phyloP scores from a whole-genome alignment of 2,113 vertebrate genomes.

The Oxygymnocypris stewartii region DNA sequence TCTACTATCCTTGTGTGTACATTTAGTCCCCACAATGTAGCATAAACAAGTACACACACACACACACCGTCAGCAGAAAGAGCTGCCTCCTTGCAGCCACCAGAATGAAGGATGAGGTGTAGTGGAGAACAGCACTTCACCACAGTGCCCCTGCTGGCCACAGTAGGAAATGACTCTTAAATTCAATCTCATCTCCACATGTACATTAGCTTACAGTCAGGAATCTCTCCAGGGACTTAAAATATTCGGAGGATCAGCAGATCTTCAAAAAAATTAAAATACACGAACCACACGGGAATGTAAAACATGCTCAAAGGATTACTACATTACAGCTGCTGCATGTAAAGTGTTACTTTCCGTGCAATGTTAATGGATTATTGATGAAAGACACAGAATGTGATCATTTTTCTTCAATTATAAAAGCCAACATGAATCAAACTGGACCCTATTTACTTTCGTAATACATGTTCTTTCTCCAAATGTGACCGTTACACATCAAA shows the following conservation, averaged over 20 bases:
- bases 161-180: conserved; percentile 38
- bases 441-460: not conserved
- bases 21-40: too few relatives aligned
- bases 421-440: not conserved
- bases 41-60: too few relatives aligned
- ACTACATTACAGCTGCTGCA: not conserved
- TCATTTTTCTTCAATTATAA: not conserved
- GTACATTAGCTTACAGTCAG: not conserved
- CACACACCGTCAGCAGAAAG: conserved; percentile 81
- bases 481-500: not conserved
- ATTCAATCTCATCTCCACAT: not conserved
- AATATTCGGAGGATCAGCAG: conserved; percentile 23
- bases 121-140: conserved; percentile 80
- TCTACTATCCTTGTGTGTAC: too few relatives aligned
- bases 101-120: conserved; percentile 89
- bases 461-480: not conserved
- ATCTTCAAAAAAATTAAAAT: not conserved
- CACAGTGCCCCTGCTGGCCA: conserved; percentile 75
- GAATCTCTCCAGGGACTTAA: not conserved
- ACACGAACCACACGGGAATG: not conserved
- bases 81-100: conserved; percentile 86
- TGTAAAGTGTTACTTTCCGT: not conserved
- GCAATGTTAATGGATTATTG: not conserved
- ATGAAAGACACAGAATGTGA: not conserved
- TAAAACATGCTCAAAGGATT: not conserved